Base-by-base conservation (phyloP, 2,113 vertebrate genomes). In the Calidris pygmaea region DNA sequence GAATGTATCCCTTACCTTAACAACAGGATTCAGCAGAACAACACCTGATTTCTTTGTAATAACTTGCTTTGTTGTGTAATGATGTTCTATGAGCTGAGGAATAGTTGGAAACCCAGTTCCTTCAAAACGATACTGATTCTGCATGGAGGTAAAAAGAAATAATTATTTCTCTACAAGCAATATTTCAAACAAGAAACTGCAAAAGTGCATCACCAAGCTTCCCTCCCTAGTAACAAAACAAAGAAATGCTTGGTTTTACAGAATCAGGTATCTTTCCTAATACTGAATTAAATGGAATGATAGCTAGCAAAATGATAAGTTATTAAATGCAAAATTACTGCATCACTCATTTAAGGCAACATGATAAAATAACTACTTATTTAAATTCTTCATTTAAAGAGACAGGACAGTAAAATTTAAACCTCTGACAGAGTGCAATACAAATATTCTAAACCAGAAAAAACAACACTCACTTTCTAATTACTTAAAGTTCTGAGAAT, bases 1-100 rank as follows among this genome's bases (percentile, higher is more conserved):
- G 41, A 73, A 90, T 34, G 27, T 43, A 59, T 12, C 78, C 87
- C 62, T 93, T 98, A 98, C 99, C 99, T 99, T 99, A 96, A 99
- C 90, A 75, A 99, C 98, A 3, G 99, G 98, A 98, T 99, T 99
- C 71, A 99, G 97, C 56, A 99, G 98, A 84, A 99, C 98, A 4
- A 99, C 99, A 45, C 98, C 99, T 6, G 99, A 99, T 96, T 99
- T 99, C 98, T 99, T 99, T 63, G 99, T 99, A 98, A 99, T 99
- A 89, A 99, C 98, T 94, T 99, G 99, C 89, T 99, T 99, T 78
- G 98, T 98, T 91, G 98, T 98, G 79, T 99, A 99, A 94, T 99
- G 99, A 97, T 99, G 98, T 65, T 99, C 99, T 93, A 99, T 99
- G 78, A 99, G 98, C 90, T 99, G 99, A 97, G 99, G 99, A 89